Evolutionary conservation across 2,113 vertebrate species (phyloP), one percentile per base, ranked within the genome.

Genomic region (Vimba vimba): DNA sequence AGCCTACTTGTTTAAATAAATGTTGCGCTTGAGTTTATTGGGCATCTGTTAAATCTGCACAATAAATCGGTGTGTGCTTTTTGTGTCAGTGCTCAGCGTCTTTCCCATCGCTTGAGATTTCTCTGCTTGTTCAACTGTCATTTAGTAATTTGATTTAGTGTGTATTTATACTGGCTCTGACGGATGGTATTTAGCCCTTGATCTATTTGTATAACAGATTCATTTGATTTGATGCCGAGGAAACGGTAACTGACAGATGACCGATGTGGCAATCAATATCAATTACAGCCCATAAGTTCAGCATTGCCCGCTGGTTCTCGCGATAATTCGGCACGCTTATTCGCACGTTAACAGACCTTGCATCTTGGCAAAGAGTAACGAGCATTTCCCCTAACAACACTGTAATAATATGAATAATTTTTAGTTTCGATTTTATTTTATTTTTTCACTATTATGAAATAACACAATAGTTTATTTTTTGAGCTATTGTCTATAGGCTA

Each of bases 231-330:
- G 88, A 89, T 77, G 93, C 92, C 90, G 88, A 90, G 91, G 96
- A 96, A 97, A 96, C 92, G 89, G 87, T 30, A 43, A 91, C 94
- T 96, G 96, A 97, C 96, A 96, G 94, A 91, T 95, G 95, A 96
- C 92, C 91, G 94, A 95, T 94, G 93, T 91, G 92, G 82, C 93
- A 93, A 95, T 97, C 96, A 94, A 92, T 94, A 94, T 96, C 95
- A 97, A 97, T 97, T 96, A 94, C 85, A 77, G 55, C 66, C 73
- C 66, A 81, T 82, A 85, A 79, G 66, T 76, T 77, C 79, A 52
- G 39, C 64, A 66, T 84, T 71, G 84, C 82, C 84, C 39, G 68
- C 69, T 84, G 81, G 57, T 83, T 69, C 78, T 66, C 50, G 73
- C 71, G 74, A 71, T 80, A 85, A 83, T 83, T 64, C 75, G 80